Evolutionary conservation across 2,113 vertebrate species (phyloP), one percentile per base, ranked within the genome.

Genomic region (Platichthys flesus): DNA sequence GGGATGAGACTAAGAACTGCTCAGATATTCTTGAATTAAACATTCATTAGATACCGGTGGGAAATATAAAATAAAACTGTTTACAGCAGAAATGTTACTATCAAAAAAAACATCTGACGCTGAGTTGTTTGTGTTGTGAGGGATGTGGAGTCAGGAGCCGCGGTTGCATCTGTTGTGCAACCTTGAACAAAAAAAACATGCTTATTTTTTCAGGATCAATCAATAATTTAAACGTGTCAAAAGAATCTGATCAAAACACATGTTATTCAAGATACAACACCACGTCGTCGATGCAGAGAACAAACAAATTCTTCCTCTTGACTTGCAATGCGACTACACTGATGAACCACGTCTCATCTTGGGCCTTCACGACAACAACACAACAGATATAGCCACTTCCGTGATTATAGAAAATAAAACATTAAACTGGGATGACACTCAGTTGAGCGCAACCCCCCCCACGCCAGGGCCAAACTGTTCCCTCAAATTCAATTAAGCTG

Each of bases 201-300:
- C 62, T 40, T 9, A 47, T 28, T 42, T 45, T 74, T 55, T 54
- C 5, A 65, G 73, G 40, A 85, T 81, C 60, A 82, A 84, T 84
- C 42, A 40, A 49, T 57, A 71, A 78, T 76, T 74, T 42, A 40
- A 16, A 51, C 83, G 75, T 69, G 47, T 45, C 62, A 42, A 81
- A 80, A 76, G 63, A 76, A 59, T 23, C n/a, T 24, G 76, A 75
- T 78, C 82, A 74, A 66, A 83, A 78, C 71, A 81, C 47, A 72
- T 68, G 71, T 24, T 55, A 20, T 61, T 55, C 51, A 51, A 69
- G 66, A 77, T 79, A 21, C 54, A 23, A 59, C 45, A 67, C 1
- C 14, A 58, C 63, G 42, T 20, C 58, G 67, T 66, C 78, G 42
- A 47, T 23, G 9, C 6, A n/a, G 3, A 35, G 18, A 62, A 15